Evolutionary conservation across 2,888 invertebrate species (phyloP).

Genomic region (Megastigmus dorsalis): DNA sequence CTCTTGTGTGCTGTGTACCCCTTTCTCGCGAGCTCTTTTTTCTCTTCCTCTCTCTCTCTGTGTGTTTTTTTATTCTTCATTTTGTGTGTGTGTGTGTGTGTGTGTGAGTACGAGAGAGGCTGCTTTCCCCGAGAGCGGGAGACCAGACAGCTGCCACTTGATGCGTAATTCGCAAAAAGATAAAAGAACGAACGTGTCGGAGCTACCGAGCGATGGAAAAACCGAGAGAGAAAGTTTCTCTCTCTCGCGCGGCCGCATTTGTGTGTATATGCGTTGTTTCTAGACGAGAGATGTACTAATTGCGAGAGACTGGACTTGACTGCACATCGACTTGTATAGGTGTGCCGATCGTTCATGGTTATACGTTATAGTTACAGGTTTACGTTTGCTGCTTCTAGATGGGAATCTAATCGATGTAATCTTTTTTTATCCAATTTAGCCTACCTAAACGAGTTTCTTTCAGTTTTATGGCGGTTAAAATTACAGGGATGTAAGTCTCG

Average conservation of each 20-base stretch:
- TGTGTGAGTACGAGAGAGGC: neutral
- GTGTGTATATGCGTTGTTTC: neutral
- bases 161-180: slow-evolving; percentile 35
- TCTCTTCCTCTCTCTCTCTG: neutral
- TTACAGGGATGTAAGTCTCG: too few species aligned
- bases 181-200: too few species aligned
- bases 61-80: slow-evolving; percentile 1
- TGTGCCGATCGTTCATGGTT: too few species aligned
- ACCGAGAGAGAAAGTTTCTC: slow-evolving; percentile 40
- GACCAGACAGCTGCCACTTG: slow-evolving; percentile 30
- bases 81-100: neutral
- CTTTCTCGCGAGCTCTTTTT: slow-evolving; percentile 24
- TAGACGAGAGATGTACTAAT: neutral
- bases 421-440: too few species aligned
- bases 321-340: too few species aligned
- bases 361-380: too few species aligned
- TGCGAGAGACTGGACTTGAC: too few species aligned
- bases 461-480: too few species aligned
- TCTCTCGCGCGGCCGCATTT: too few species aligned
- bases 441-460: too few species aligned
- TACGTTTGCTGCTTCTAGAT: too few species aligned
- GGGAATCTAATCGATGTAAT: too few species aligned
- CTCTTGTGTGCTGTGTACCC: slow-evolving; percentile 20
- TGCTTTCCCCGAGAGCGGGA: neutral
- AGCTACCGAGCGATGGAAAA: slow-evolving; percentile 11